These are phyloP conservation scores for Asarcornis scutulata DNA, from an alignment of 2,113 vertebrate genomes.

Conservation along the genomic window DNA sequence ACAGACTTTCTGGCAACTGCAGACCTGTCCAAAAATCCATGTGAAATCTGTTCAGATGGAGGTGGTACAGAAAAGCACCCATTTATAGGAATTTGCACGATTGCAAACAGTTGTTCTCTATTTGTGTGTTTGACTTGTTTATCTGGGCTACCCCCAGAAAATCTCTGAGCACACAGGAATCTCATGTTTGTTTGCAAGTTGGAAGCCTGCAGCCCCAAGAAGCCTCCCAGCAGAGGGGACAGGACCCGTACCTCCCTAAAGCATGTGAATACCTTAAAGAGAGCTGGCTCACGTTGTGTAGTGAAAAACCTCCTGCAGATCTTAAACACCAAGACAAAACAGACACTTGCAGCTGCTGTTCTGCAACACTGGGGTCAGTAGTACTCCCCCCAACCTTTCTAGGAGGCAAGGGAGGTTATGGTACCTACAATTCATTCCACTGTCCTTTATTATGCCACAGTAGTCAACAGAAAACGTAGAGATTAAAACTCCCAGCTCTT, in stretches of 20 bases:
- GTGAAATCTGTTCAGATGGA: neutral
- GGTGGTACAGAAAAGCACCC: neutral
- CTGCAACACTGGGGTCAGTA: neutral
- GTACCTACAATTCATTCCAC: neutral
- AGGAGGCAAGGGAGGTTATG: accelerated
- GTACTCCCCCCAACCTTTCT: neutral
- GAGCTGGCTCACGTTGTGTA: too few species aligned
- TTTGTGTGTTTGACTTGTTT: neutral
- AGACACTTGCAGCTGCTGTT: neutral
- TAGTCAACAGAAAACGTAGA: neutral
- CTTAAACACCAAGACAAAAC: neutral
- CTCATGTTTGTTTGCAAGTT: neutral
- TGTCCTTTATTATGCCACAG: neutral
- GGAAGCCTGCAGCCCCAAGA: neutral
- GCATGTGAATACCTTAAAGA: neutral
- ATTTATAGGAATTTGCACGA: neutral
- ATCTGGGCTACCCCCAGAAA: neutral
- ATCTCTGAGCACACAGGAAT: neutral
- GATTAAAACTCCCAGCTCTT: neutral
- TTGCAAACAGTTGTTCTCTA: neutral
- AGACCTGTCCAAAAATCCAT: neutral
- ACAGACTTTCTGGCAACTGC: neutral
- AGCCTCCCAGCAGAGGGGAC: neutral
- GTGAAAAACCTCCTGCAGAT: neutral
- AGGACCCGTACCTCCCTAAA: neutral